Evolutionary conservation across 2,888 invertebrate species (phyloP), one percentile per base, ranked within the genome.

Genomic region (Nemotelus nigrinus): DNA sequence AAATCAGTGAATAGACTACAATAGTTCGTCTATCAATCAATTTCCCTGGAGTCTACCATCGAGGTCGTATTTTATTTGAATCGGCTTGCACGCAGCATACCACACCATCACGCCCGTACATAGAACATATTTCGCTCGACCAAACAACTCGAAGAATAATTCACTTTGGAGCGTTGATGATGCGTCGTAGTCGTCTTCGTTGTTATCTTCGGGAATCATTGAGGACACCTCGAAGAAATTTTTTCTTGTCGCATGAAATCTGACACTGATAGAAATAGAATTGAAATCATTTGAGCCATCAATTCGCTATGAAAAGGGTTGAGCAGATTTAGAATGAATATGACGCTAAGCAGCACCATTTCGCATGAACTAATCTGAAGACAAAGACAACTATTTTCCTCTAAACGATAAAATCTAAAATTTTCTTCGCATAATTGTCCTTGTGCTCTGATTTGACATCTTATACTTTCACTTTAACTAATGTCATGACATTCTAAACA

Each of bases 1-100:
- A 74, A 60, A 63, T 74, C 63, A 63, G 60, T 58, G 58, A 48
- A 74, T 74, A 74, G 74, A 48, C 60, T 25, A 74, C 74, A 74
- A 74, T 60, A 74, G 48, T 10, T 60, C 60, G 74, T 74, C 74
- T 63, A 74, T 74, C 74, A 63, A 74, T 74, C 74, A 74, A 74
- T 63, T 74, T 60, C 60, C 48, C 41, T n/a, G 41, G 48, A 74
- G 74, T 60, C 47, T 47, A 74, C 48, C 48, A 74, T 60, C 48
- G 74, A 7, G 74, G 25, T 48, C 47, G 47, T 63, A 63, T 60
- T 60, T 55, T 57, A 39, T 10, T 3, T 53, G 70, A 53, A 39
- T 70, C 70, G 6, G 41, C 60, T 50, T 7, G 8, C 5, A 7
- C 50, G 1, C 8, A 25, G 25, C 25, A 25, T 25, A 25, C 25